Percentiles rank a stretch among this genome's conserved stretches.
Conservation (phyloP, 2,113 vertebrate species). For the Myrmecobius fasciatus region DNA sequence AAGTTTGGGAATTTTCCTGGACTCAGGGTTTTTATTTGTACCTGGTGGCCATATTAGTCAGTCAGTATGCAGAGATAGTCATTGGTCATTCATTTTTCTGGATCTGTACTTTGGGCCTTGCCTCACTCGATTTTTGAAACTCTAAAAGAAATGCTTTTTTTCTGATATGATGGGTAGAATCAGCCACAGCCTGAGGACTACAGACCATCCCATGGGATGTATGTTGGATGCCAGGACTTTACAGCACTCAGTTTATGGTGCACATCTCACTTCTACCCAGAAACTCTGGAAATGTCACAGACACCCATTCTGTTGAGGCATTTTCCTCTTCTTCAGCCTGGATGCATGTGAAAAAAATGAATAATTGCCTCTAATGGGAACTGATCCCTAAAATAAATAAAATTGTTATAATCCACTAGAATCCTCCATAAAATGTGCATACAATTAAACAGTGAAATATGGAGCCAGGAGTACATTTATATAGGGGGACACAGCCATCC, state of each 20-base stretch:
- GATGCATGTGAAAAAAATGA: conserved; percentile 40
- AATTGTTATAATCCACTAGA: conserved; percentile 27
- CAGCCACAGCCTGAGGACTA: not conserved
- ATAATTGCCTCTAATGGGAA: conserved; percentile 15
- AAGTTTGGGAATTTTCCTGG: not conserved
- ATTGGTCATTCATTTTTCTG: not conserved
- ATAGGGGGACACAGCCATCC: not conserved
- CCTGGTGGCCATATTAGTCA: not conserved
- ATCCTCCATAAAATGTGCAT: not conserved
- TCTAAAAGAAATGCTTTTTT: not conserved
- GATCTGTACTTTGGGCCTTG: not conserved
- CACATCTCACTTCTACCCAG: not conserved
- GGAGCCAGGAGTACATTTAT: conserved; percentile 16
- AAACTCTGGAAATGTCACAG: conserved; percentile 20
- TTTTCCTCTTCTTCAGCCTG: not conserved
- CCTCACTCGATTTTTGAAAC: not conserved
- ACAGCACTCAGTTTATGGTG: not conserved
- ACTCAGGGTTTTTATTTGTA: not conserved
- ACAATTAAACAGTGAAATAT: conserved; percentile 44
- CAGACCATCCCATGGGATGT: not conserved
- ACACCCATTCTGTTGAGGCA: not conserved
- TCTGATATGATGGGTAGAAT: not conserved
- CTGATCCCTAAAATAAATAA: conserved; percentile 34
- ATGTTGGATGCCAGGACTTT: not conserved
- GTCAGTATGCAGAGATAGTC: not conserved